These are phyloP conservation scores for Semnornis frantzii DNA, from an alignment of 2,113 vertebrate species.

Conservation along the genomic window DNA sequence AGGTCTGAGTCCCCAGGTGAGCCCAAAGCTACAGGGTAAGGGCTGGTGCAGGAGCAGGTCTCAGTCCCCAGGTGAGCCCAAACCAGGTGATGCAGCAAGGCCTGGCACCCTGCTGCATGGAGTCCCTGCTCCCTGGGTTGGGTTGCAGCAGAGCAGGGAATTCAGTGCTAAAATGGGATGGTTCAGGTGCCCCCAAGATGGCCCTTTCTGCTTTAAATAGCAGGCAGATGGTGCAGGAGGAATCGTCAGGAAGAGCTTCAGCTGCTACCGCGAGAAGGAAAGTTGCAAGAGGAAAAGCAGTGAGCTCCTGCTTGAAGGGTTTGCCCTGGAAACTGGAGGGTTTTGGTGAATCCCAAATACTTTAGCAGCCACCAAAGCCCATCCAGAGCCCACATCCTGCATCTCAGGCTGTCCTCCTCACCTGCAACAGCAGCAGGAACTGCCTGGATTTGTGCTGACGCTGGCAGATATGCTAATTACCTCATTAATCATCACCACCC, in stretches of 20 bases:
- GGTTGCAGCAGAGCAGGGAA: neutral
- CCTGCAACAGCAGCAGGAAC: neutral
- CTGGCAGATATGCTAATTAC: neutral
- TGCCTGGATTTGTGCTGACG: neutral
- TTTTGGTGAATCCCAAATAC: fast-evolving
- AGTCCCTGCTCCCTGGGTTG: too few relatives aligned
- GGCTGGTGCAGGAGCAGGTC: too few relatives aligned
- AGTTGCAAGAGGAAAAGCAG: neutral
- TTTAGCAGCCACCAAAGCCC: neutral
- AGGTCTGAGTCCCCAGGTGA: too few relatives aligned
- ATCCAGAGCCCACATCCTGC: neutral
- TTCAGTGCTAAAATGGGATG: neutral
- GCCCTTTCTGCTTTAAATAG: neutral
- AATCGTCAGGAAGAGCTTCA: neutral
- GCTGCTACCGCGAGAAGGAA: neutral
- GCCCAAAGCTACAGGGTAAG: too few relatives aligned
- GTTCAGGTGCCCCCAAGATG: fast-evolving
- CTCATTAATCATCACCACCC: neutral
- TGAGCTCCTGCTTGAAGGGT: neutral
- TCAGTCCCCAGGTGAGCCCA: too few relatives aligned
- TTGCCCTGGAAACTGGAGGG: neutral
- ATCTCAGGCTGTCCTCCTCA: neutral
- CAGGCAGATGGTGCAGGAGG: neutral
- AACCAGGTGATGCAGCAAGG: neutral
- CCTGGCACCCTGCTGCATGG: neutral